Conservation (phyloP, 2,888 invertebrate species). For the Phortica magna region DNA sequence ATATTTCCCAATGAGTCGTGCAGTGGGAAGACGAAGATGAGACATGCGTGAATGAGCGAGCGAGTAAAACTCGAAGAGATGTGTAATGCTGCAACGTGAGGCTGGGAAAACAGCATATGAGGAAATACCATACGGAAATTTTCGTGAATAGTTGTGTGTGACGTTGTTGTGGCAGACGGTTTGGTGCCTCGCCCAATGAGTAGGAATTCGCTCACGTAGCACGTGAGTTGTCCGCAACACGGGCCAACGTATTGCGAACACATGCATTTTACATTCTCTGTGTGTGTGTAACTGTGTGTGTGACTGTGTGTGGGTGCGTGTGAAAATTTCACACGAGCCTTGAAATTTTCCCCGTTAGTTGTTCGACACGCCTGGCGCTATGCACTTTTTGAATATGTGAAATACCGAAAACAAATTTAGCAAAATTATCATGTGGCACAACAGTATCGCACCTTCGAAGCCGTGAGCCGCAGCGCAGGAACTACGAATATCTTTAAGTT, state of each 20-base stretch:
- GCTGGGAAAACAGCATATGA: conserved; percentile 35
- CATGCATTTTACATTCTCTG: conserved; percentile 55
- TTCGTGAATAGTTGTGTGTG: conserved; percentile 48
- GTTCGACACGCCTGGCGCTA: conserved; percentile 61
- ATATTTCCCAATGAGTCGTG: conserved; percentile 37
- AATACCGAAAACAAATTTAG: conserved; percentile 49
- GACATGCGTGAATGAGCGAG: background rate
- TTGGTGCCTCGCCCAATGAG: conserved; percentile 47
- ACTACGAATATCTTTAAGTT: background rate
- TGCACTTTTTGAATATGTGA: conserved; percentile 50
- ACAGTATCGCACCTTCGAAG: conserved; percentile 64
- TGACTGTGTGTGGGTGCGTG: conserved; percentile 60
- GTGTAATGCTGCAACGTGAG: background rate
- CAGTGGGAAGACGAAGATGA: background rate
- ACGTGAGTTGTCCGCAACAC: conserved; percentile 44
- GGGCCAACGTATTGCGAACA: conserved; percentile 51
- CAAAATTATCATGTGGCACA: conserved; percentile 65
- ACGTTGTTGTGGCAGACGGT: conserved; percentile 41
- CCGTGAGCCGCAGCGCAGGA: conserved; percentile 9
- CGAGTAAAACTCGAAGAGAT: background rate
- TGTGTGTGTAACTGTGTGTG: conserved; percentile 46
- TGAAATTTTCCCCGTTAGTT: conserved; percentile 57
- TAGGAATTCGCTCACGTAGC: background rate
- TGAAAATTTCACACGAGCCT: conserved; percentile 54
- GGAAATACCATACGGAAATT: conserved; percentile 56